Base-by-base conservation (phyloP, 2,113 vertebrate species). In the Pycnonotus jocosus region DNA sequence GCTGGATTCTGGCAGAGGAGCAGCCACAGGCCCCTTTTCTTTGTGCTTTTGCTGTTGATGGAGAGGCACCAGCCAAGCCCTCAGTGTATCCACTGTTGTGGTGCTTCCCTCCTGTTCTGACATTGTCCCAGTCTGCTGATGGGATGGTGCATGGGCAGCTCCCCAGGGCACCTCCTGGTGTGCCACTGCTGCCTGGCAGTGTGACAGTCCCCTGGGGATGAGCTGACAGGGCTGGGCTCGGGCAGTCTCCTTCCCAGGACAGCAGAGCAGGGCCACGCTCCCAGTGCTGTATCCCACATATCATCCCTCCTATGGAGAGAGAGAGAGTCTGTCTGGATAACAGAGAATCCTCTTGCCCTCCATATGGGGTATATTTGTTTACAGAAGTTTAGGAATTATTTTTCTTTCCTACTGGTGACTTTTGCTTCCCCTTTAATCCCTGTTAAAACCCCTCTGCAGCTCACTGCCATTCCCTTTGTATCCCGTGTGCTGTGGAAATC, bases 11-110 rank as follows among this genome's bases (percentile, higher is more conserved):
- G 28, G 10, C 64, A 51, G 54, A 31, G 33, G 17, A 81, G 60
- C 69, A 65, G 10, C 60, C 47, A 15, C 47, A 15, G 40, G 6
- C 20, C 17, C 24, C 21, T 54, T 53, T 53, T 37, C 47, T 28
- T 51, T 4, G 30, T 31, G 1, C 11, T 40, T 70, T 11, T 53
- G 4, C 61, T 37, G 3, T 11, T 35, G 69, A 2, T 31, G 58
- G 9, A 2, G 21, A 54, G 84, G 44, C 72, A 18, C 33, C 38
- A 2, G 8, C 15, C 23, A 8, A 40, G 57, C 51, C 56, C 40
- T 8, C 6, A 0, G 0, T 11, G 3, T 2, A 4, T 23, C 38
- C 5, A 1, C 24, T 30, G 1, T 3, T 4, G 0, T 12, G 56
- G 11, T 15, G n/a, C 83, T 44, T 56, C 72, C 2, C 62, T 80